Percentiles rank a stretch among this genome's conserved stretches.
Conservation (phyloP, 2,113 vertebrate species). For the Tychaedon coryphoeus region DNA sequence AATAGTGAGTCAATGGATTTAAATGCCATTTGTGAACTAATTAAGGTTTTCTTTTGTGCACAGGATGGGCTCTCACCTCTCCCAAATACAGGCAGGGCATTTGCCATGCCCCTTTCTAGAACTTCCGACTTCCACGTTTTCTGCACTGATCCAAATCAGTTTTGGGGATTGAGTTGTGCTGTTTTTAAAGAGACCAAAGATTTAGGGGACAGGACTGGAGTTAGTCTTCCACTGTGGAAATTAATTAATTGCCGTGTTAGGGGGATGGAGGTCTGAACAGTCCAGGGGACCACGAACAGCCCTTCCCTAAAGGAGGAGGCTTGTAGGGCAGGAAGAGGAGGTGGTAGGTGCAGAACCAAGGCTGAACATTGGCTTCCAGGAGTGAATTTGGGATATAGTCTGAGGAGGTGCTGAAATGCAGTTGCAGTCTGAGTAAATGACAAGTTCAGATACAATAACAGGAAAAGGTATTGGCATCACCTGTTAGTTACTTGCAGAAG, state of each 20-base stretch:
- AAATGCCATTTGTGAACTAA: background rate
- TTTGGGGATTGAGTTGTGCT: background rate
- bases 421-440: background rate
- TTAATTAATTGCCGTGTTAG: background rate
- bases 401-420: background rate
- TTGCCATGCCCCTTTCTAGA: background rate
- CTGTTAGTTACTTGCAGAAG: background rate
- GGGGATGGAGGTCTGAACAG: background rate
- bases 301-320: background rate
- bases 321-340: background rate
- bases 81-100: background rate
- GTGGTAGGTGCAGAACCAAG: background rate
- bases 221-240: background rate
- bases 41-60: background rate
- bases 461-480: background rate
- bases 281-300: fast-evolving
- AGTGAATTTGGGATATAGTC: background rate
- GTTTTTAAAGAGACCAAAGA: background rate
- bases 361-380: background rate
- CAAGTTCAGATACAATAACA: background rate
- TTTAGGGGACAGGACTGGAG: background rate
- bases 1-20: background rate
- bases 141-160: background rate
- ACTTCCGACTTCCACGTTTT: background rate
- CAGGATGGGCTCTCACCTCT: background rate